Evolutionary conservation across 2,113 vertebrate species (phyloP).

Genomic region (Chaetorhynchus papuensis): DNA sequence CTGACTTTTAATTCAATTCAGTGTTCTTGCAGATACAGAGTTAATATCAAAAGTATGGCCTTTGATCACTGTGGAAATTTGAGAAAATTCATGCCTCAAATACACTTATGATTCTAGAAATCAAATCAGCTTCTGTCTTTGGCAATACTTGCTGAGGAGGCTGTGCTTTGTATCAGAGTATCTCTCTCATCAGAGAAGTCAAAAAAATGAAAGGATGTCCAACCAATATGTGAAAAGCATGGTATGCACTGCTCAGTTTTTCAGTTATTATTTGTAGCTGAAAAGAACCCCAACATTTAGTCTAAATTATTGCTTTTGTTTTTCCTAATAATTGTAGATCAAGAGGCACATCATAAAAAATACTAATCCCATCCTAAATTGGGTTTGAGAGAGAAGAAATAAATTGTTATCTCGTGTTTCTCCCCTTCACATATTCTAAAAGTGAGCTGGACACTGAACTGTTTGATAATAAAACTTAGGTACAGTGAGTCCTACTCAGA

Average conservation of each 20-base stretch:
- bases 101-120: not conserved
- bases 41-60: not conserved
- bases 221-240: not conserved
- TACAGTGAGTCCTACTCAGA: not conserved
- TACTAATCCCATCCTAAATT: not conserved
- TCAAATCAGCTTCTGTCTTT: not conserved
- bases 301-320: not conserved
- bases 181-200: not conserved
- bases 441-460: not conserved
- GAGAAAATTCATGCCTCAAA: not conserved
- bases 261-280: not conserved
- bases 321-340: not conserved
- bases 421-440: not conserved
- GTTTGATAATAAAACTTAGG: not conserved
- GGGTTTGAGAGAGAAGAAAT: not conserved
- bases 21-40: not conserved
- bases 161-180: not conserved
- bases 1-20: not conserved
- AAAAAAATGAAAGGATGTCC: not conserved
- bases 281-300: rapidly evolving
- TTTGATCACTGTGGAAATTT: not conserved
- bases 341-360: not conserved
- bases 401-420: not conserved
- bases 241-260: not conserved
- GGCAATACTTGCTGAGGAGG: not conserved